Evolutionary conservation across 2,113 vertebrate genomes (phyloP).

Genomic region (Hemiscyllium ocellatum): DNA sequence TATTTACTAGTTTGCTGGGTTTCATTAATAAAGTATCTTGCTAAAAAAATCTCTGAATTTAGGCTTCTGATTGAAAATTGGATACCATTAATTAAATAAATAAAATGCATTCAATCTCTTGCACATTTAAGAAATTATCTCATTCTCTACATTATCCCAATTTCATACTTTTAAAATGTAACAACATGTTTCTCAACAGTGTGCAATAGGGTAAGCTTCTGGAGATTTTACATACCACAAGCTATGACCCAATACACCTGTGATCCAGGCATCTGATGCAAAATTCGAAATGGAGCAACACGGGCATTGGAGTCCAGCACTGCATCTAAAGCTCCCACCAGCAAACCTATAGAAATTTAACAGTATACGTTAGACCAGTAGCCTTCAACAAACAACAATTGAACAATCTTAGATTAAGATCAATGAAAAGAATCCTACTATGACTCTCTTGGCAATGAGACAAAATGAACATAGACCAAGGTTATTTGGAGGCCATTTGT

Average conservation of each 20-base stretch:
- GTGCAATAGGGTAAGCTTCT: not conserved
- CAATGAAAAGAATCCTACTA: too few relatives aligned
- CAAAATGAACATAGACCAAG: not conserved
- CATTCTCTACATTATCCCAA: not conserved
- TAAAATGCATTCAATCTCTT: not conserved
- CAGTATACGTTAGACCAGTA: not conserved
- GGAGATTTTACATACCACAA: constrained; percentile 69
- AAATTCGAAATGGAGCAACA: constrained; percentile 81
- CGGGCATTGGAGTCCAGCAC: constrained; percentile 89
- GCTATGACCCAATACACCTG: constrained; percentile 91
- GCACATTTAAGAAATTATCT: not conserved
- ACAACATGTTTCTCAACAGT: not conserved
- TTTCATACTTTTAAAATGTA: not conserved
- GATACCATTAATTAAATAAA: not conserved
- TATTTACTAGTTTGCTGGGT: not conserved
- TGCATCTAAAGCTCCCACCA: constrained; percentile 87
- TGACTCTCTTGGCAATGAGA: not conserved
- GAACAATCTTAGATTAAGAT: not conserved
- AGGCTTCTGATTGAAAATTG: not conserved
- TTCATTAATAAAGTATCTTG: not conserved
- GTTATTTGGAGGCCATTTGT: too few relatives aligned
- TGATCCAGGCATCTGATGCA: constrained; percentile 86
- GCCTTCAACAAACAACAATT: not conserved
- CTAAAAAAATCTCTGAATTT: not conserved
- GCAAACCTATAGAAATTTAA: constrained; percentile 63